phyloP scores from a whole-genome alignment of 2,888 invertebrate species.

The Criorhina ranunculi region DNA sequence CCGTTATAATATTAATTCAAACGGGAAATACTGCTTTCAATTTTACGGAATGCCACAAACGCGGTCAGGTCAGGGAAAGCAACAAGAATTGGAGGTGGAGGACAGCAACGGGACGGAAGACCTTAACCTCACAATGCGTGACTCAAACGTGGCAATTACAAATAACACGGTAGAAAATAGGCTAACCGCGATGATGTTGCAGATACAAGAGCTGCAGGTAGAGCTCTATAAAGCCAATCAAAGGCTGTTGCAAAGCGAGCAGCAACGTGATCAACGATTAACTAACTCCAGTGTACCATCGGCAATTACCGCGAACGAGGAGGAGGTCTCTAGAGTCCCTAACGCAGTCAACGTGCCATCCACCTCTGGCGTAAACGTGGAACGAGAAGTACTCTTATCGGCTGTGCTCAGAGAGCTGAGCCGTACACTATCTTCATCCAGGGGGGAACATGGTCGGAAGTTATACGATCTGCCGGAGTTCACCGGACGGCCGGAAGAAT shows the following conservation, averaged over 20 bases:
- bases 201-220: not conserved
- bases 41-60: too few species aligned
- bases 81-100: too few species aligned
- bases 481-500: not conserved
- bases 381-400: too few species aligned
- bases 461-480: conserved; percentile 6
- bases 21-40: too few species aligned
- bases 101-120: not conserved
- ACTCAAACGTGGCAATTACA: not conserved
- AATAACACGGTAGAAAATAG: not conserved
- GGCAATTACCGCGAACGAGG: not conserved
- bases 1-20: too few species aligned
- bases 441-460: not conserved
- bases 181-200: not conserved
- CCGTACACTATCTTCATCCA: too few species aligned
- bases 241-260: conserved; percentile 1
- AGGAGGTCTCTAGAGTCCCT: too few species aligned
- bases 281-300: too few species aligned
- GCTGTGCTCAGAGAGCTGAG: too few species aligned
- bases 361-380: too few species aligned
- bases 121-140: not conserved
- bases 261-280: not conserved
- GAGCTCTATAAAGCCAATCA: not conserved
- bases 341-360: too few species aligned
- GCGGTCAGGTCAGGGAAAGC: too few species aligned